A percentile compares a stretch with the other conserved stretches of the same genome.
phyloP scores from a whole-genome alignment of 2,113 vertebrate genomes.

The Cichladusa arquata region DNA sequence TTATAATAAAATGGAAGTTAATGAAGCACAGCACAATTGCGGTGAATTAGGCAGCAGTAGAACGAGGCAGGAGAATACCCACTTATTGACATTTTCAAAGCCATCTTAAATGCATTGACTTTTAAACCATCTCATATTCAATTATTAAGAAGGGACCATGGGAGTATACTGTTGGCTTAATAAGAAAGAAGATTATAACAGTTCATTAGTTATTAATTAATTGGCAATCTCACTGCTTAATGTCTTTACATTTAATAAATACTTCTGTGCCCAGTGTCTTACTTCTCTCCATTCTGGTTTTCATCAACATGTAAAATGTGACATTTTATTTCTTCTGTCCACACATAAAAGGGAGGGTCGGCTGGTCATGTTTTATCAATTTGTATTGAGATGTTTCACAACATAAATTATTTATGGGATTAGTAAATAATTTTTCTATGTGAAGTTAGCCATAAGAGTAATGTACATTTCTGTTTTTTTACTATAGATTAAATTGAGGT shows the following conservation, averaged over 20 bases:
- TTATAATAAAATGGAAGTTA: slow-evolving; percentile 7
- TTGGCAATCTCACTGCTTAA: neutral
- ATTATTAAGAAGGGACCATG: slow-evolving; percentile 4
- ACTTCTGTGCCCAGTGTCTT: neutral
- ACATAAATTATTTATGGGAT: neutral
- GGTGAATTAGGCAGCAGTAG: neutral
- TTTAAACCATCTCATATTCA: neutral
- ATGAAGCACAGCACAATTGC: neutral
- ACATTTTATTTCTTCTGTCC: neutral
- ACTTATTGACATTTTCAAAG: neutral
- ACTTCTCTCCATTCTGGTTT: neutral
- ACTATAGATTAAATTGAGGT: neutral
- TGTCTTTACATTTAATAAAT: neutral
- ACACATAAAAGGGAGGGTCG: neutral
- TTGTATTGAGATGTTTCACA: neutral
- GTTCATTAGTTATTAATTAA: slow-evolving; percentile 1
- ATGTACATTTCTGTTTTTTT: neutral
- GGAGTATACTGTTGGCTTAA: neutral
- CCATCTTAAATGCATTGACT: neutral
- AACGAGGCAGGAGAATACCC: neutral
- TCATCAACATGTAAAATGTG: neutral
- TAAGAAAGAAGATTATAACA: neutral
- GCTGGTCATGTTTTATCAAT: neutral
- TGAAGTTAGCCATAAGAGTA: neutral
- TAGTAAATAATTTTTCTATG: neutral